Conservation (phyloP, 2,113 vertebrate genomes). For the Notechis scutatus region DNA sequence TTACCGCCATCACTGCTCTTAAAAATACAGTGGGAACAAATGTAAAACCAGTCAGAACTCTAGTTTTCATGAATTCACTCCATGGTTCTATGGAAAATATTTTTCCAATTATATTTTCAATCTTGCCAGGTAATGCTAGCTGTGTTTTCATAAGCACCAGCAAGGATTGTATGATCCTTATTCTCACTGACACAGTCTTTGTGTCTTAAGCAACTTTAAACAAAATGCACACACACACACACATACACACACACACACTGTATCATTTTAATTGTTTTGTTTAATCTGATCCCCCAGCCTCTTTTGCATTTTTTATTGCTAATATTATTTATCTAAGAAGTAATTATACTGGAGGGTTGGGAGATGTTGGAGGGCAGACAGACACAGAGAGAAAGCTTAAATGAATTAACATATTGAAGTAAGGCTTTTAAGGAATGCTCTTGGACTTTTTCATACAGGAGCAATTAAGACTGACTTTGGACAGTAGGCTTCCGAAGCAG, state of each 20-base stretch:
- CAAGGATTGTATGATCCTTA: not conserved
- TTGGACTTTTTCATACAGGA: constrained; percentile 10
- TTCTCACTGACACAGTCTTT: constrained; percentile 17
- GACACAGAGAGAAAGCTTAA: constrained; percentile 20
- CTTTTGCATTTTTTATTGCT: constrained; percentile 13
- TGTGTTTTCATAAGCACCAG: not conserved
- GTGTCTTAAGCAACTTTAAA: constrained; percentile 21
- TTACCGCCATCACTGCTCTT: not conserved
- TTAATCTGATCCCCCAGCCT: not conserved
- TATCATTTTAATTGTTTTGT: constrained; percentile 19
- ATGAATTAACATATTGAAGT: constrained; percentile 14
- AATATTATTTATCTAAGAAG: constrained; percentile 9
- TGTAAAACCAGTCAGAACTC: constrained; percentile 4
- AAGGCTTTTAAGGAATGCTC: constrained; percentile 1
- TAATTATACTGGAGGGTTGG: constrained; percentile 11
- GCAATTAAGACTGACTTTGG: constrained; percentile 12
- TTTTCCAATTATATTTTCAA: constrained; percentile 23
- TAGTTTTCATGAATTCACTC: not conserved
- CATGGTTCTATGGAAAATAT: constrained; percentile 1
- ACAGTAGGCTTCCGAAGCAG: constrained; percentile 17
- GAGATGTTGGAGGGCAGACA: not conserved
- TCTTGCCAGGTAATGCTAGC: constrained; percentile 2
- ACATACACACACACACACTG: too few species aligned
- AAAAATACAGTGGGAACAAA: constrained; percentile 26
- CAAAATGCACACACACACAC: not conserved